phyloP scores from a whole-genome alignment of 92 coral and sea anemone species.

The Galaxea fascicularis region DNA sequence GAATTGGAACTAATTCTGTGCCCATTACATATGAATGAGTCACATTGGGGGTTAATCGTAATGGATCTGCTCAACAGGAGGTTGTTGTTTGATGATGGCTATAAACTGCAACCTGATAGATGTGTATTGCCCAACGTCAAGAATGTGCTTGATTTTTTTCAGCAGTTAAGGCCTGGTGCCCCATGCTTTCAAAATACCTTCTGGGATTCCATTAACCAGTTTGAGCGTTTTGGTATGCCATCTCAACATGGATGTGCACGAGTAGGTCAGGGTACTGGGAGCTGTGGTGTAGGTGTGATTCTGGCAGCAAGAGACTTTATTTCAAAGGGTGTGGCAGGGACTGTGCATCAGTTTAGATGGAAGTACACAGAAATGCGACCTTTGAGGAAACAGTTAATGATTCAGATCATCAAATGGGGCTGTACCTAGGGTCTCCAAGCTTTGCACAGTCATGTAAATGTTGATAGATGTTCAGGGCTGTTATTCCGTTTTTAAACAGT shows the following conservation, averaged over 20 bases:
- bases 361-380: conserved; percentile 14
- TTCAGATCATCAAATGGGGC: conserved; percentile 32
- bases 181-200: conserved; percentile 4
- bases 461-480: conserved; percentile 15
- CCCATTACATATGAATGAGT: conserved; percentile 55
- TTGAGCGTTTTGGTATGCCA: conserved; percentile 68
- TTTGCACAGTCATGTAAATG: conserved; percentile 1
- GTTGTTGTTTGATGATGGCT: conserved; percentile 59
- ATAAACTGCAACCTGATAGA: conserved; percentile 15
- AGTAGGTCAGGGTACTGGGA: conserved; percentile 47
- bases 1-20: conserved; percentile 28
- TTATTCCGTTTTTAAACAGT: not conserved
- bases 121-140: conserved; percentile 25
- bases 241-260: conserved; percentile 6
- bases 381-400: conserved; percentile 23
- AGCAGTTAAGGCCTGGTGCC: conserved; percentile 13
- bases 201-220: conserved; percentile 16
- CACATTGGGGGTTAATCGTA: conserved; percentile 64
- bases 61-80: conserved; percentile 24
- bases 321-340: no score
- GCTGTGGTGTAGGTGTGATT: conserved; percentile 67
- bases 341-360: no score
- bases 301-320: conserved; percentile 66
- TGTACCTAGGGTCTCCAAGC: not conserved
- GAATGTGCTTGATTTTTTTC: conserved; percentile 24